Base-by-base conservation (phyloP, 2,113 vertebrate genomes). In the Rhea americana region DNA sequence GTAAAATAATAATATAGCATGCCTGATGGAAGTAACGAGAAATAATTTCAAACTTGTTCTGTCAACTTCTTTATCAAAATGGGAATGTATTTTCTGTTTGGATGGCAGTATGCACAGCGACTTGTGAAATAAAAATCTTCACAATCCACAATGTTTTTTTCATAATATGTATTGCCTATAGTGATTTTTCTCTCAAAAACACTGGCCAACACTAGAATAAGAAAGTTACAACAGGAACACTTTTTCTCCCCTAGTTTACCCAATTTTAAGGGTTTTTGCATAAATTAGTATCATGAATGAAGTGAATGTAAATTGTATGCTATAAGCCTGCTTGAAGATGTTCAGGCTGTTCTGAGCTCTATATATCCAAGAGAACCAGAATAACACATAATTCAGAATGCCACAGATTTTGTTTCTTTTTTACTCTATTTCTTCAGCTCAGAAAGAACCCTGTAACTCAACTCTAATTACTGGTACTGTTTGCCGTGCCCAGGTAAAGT, bases 1-100 rank as follows among this genome's bases (percentile, higher is more conserved):
- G 39, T 79, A 37, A 93, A 96, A 48, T 92, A 77, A 67, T 85
- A 81, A 82, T 86, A 55, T 85, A 15, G 26, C 21, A 4, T 61
- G 51, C 73, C n/a, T 80, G 70, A 81, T 75, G 26, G 79, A 89
- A 74, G 48, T 87, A 51, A 62, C 28, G 74, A 68, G 47, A 83
- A 92, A 81, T 87, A 82, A 93, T 90, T 94, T 83, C 78, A 93
- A 95, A 83, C 17, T 87, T 66, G 7, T 53, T 68, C 47, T 56
- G 4, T 87, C 70, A 68, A 62, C 73, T 68, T 87, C 32, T 82
- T 68, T 87, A 45, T 80, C 30, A 39, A 87, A 91, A 81, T 41
- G 2, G 58, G 35, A 39, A 70, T 63, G 16, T 11, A 53, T 95
- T 94, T 95, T 63, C 37, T 90, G 25, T 82, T 61, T 79, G 53